phyloP scores from a whole-genome alignment of 2,113 vertebrate genomes.

The Hydropotes inermis region DNA sequence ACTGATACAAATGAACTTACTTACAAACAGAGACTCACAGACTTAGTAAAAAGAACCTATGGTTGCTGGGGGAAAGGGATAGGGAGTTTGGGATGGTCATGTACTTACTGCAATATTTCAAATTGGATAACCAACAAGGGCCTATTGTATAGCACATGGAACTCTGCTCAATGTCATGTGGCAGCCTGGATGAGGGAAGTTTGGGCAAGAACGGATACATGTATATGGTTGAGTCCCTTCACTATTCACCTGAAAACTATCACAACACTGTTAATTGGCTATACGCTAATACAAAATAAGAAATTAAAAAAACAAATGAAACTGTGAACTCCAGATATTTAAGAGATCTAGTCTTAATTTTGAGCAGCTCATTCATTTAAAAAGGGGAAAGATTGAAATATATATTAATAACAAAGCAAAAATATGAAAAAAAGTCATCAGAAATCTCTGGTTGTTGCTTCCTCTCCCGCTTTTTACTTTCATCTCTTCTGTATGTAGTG shows the following conservation, averaged over 20 bases:
- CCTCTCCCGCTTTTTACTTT: neutral
- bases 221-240: neutral
- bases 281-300: neutral
- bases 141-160: neutral
- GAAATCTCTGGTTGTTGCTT: neutral
- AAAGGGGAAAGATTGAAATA: neutral
- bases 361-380: neutral
- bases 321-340: neutral
- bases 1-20: neutral
- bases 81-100: neutral
- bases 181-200: neutral
- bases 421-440: neutral
- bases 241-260: neutral
- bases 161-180: neutral
- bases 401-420: neutral
- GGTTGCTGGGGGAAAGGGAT: neutral
- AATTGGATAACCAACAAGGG: neutral
- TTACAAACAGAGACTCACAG: neutral
- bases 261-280: neutral
- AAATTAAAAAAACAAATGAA: neutral
- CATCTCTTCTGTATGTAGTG: neutral
- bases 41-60: neutral
- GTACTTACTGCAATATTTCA: neutral
- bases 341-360: neutral
- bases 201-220: neutral